Conservation (phyloP, 2,113 vertebrate genomes). For the Fulmarus glacialis region DNA sequence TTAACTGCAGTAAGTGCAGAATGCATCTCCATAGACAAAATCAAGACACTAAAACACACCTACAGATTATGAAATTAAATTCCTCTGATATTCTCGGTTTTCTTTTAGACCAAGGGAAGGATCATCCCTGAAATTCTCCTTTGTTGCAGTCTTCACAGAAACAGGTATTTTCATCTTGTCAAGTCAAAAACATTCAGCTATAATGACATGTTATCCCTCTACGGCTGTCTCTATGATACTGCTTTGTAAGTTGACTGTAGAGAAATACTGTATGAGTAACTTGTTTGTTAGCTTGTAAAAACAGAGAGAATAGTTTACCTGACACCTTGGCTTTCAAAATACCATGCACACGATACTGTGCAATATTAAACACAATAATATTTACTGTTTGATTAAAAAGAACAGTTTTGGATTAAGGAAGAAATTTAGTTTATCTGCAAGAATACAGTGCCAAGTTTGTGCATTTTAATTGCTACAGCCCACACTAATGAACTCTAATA, state of each 20-base stretch:
- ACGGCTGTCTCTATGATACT: not conserved
- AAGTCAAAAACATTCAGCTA: not conserved
- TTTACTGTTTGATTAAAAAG: not conserved
- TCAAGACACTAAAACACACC: not conserved
- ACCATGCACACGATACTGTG: not conserved
- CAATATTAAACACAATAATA: not conserved
- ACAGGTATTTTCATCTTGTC: not conserved
- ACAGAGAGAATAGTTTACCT: not conserved
- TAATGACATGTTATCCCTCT: not conserved
- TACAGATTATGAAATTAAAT: not conserved
- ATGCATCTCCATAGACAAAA: not conserved
- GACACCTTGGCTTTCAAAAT: not conserved
- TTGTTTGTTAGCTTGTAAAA: not conserved
- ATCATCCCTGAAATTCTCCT: not conserved
- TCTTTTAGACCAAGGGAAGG: not conserved
- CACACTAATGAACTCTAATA: not conserved
- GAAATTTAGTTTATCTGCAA: not conserved
- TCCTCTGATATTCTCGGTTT: not conserved
- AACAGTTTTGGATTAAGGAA: not conserved
- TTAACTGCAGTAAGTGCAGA: not conserved
- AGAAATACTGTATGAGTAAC: not conserved
- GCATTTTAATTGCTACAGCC: not conserved
- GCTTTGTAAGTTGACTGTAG: not conserved
- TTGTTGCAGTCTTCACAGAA: not conserved
- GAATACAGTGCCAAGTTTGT: not conserved